Base-by-base conservation (phyloP, 1,140 invertebrate species). In the Eurytemora carolleeae region DNA sequence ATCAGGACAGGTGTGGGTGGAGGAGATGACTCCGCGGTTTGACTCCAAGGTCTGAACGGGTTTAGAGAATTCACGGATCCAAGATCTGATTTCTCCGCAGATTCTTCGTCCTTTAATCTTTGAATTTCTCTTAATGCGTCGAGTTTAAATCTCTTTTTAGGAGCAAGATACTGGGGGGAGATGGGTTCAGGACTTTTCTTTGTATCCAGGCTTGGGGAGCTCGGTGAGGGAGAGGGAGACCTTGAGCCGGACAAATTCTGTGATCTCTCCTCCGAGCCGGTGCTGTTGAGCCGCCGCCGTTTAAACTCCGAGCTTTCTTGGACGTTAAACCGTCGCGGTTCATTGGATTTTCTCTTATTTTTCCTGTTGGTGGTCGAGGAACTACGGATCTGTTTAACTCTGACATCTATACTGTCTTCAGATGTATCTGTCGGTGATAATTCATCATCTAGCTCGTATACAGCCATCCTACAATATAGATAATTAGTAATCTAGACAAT, bases 271-370 rank as follows among this genome's bases (percentile, higher is more conserved):
- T 57, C 55, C 18, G 21, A 23, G n/a, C 55, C 55, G 2, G 55
- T 57, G 16, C 55, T 57, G 55, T 24, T 24, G 17, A 57, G 23
- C 24, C 55, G 55, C 24, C 24, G 55, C 2, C 31, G 31, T 44
- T 44, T 44, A n/a, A 12, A 12, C 31, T 12, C n/a, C 31, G 7
- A n/a, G 31, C 31, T 7, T 44, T 44, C 7, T 23, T 21, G 55
- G 55, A 59, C 22, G n/a, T 44, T 7, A 44, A 44, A 44, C 22
- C 22, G 24, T 18, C 26, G 22, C 2, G 58, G 58, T 25, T 59
- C 58, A 18, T 24, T 22, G n/a, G 58, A 59, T 22, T 59, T 59
- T 3, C 58, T 24, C 26, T 59, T 59, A 25, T 59, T 59, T 31
- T 25, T 57, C n/a, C 55, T n/a, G 31, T n/a, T n/a, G n/a, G n/a